A percentile compares a stretch with the other conserved stretches of the same genome.
These are phyloP conservation scores for Syrphus vitripennis DNA, from an alignment of 2,888 invertebrate genomes.

Conservation along the genomic window DNA sequence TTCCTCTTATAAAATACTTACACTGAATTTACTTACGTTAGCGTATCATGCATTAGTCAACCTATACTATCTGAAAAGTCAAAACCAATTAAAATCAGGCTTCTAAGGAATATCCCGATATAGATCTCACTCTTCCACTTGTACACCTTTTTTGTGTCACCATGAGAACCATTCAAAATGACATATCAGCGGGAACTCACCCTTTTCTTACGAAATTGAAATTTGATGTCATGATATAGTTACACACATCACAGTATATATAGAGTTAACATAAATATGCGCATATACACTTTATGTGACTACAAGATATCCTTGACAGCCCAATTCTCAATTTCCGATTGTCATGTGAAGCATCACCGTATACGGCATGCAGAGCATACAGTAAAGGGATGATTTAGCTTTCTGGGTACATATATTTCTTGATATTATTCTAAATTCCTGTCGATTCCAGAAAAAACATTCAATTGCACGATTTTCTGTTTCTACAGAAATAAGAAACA, in stretches of 20 bases:
- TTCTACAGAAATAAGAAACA: conserved; percentile 60
- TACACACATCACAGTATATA: conserved; percentile 18
- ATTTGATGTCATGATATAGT: conserved; percentile 56
- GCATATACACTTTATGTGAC: conserved; percentile 10
- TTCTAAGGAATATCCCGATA: not conserved
- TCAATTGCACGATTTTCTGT: conserved; percentile 60
- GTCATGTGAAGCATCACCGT: conserved; percentile 54
- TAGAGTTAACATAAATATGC: not conserved
- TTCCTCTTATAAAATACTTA: no score
- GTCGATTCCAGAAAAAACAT: conserved; percentile 57
- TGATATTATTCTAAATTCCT: conserved; percentile 58
- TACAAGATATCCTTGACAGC: conserved; percentile 64
- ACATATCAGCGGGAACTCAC: conserved; percentile 53
- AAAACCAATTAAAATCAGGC: conserved; percentile 8
- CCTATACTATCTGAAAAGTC: not conserved
- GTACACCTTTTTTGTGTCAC: conserved; percentile 30
- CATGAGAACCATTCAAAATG: conserved; percentile 55
- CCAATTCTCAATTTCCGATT: conserved; percentile 70
- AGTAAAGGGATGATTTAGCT: conserved; percentile 60
- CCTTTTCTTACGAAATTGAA: conserved; percentile 46
- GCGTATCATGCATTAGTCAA: not conserved
- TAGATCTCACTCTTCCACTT: conserved; percentile 36
- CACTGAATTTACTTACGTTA: no score
- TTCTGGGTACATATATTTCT: conserved; percentile 18
- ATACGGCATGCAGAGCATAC: no score